Base-by-base conservation (phyloP, 2,113 vertebrate genomes). In the Galeopterus variegatus region DNA sequence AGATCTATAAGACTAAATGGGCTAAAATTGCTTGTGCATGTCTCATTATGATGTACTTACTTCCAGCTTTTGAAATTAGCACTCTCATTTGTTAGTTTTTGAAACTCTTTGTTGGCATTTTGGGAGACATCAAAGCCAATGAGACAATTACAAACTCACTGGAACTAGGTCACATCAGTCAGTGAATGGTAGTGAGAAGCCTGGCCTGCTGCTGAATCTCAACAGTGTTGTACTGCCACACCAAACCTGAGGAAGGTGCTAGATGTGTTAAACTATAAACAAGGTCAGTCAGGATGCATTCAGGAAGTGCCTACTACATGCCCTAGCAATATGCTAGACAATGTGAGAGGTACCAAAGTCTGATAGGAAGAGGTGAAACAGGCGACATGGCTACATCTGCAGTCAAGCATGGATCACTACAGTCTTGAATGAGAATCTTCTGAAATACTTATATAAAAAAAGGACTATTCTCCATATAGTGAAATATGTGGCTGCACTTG, bases 51-150 rank as follows among this genome's bases (percentile, higher is more conserved):
- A 81, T 95, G 33, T 86, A 67, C 93, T 96, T 85, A 92, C 52
- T 97, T 98, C 97, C 97, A 97, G 73, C 97, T 85, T 93, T 72
- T 97, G 97, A 97, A 97, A 95, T 94, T 94, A 93, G 96, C 92
- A 75, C 94, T 93, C 90, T 85, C 82, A 72, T 67, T 97, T 94
- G 8, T 94, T 95, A 92, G 62, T 96, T 97, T 92, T 58, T 96
- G 79, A 97, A 98, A 98, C 94, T 97, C 79, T 90, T 96, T 69
- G 64, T 91, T 97, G 85, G 72, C 93, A 77, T 97, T 98, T 97
- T 97, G 97, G 96, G 96, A 96, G 83, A 92, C 92, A 98, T 97
- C 97, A 98, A 97, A 98, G 89, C 89, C 0, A 0, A 88, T 97
- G 86, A 62, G 96, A 96, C 98, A 94, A 96, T 69, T 97, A 94